Evolutionary conservation across 2,797 vertebrate genomes (phyloP), one percentile per base, ranked within the genome.

Genomic region (Hoplostethus atlanticus): DNA sequence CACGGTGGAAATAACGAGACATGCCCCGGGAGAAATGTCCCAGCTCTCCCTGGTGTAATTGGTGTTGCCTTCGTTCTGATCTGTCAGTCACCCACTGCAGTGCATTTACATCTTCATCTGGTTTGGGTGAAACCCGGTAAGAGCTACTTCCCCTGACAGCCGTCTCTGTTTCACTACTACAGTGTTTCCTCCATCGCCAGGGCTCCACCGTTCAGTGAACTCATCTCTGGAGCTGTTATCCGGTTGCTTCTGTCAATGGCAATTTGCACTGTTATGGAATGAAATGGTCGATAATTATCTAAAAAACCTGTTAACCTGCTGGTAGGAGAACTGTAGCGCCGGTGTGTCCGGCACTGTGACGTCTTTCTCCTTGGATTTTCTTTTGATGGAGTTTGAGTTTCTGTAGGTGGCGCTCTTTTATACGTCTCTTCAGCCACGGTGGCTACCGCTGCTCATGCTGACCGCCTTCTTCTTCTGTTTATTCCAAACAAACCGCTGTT

Each of bases 31-130:
- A 90, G 81, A 88, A 87, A 65, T 60, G 54, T 73, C 62, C 73
- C 64, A 48, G 36, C 82, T 75, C 79, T 82, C 81, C 81, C 68
- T 47, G 44, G 81, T 83, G 85, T 90, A 91, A 89, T 89, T 90
- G 89, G 84, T 80, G 76, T 73, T 83, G 73, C 75, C 67, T 82
- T 80, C 61, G 74, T 78, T 78, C 21, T 86, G 89, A 90, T 84
- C 80, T 80, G 84, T 89, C 86, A 89, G 65, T 85, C 90, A 83
- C 38, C 58, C 68, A 54, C 79, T 71, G 84, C 77, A 79, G 75
- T 65, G 68, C 76, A 86, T 90, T 90, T 86, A 91, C 84, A 90
- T 76, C 85, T 87, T 83, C 77, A 91, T 86, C 83, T 71, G 59
- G 71, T 66, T 64, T 16, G 71, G 68, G 57, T 79, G 77, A 83